Base-by-base conservation (phyloP, 2,888 invertebrate species). In the Carterocephalus palaemon region DNA sequence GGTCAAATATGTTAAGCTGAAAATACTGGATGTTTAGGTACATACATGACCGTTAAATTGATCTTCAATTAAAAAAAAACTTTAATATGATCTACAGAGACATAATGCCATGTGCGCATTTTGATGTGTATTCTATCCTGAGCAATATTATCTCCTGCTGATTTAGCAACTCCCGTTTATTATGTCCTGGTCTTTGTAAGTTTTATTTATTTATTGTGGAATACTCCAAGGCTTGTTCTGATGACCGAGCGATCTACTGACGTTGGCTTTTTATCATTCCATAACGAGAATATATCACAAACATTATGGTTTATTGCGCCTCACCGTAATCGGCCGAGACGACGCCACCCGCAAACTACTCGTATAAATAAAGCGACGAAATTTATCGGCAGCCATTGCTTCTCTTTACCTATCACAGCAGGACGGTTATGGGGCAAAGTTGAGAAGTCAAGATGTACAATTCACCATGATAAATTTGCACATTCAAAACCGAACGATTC, bases 371-470 rank as follows among this genome's bases (percentile, higher is more conserved):
- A 57, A 53, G 51, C 62, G 59, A 60, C 64, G 68, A 64, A 67
- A 73, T 73, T 75, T 68, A 70, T 70, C 58, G 65, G 62, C 58
- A 65, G 51, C 68, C 71, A 78, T 77, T 66, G 67, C 68, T 64
- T 60, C 66, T 69, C 68, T 69, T 67, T 66, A 75, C 71, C 68
- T 69, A 67, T 69, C 79, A 59, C 79, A 78, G 80, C 79, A 67
- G 79, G 79, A 66, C 57, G 62, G 71, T 74, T 68, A 73, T 74
- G 65, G 65, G 70, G 61, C 60, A 68, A 70, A 76, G 74, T 75
- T 76, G 61, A 68, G 70, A 68, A 72, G 74, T 65, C 60, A 59
- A 62, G 56, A 57, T 57, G 59, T 59, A 53, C 52, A 56, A 53
- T 48, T 45, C 32, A 53, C 67, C 54, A 62, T 52, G 6, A 50